Percentiles rank a stretch among this genome's conserved stretches.
Evolutionary conservation across 2,888 invertebrate genomes (phyloP).

Genomic region (Drosophila infuscata): DNA sequence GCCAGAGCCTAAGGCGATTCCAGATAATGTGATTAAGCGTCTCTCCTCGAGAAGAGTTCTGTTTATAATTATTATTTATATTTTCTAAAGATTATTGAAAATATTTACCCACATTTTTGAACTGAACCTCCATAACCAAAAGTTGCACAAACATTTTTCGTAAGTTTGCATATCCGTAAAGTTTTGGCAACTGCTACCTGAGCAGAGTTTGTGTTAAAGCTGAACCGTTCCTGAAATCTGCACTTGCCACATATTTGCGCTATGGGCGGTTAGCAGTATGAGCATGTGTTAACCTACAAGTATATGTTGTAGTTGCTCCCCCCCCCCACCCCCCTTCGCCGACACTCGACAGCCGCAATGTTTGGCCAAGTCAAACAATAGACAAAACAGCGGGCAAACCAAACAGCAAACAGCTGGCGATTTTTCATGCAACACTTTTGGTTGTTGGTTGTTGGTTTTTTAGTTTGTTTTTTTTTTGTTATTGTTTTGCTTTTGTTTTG

Average conservation of each 20-base stretch:
- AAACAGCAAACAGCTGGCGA: constrained; percentile 63
- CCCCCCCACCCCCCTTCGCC: not conserved
- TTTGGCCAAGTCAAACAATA: constrained; percentile 65
- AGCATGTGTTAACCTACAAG: constrained; percentile 14
- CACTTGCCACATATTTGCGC: constrained; percentile 18
- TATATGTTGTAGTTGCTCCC: constrained; percentile 10
- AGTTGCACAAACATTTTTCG: not conserved
- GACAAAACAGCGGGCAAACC: constrained; percentile 44
- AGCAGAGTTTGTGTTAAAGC: constrained; percentile 12
- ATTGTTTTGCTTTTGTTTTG: constrained; percentile 54
- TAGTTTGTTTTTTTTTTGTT: constrained; percentile 20
- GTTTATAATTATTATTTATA: not conserved
- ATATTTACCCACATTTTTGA: not conserved
- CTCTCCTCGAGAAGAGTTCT: not conserved
- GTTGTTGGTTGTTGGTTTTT: constrained; percentile 40
- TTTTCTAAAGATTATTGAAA: not conserved
- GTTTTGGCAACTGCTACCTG: constrained; percentile 19
- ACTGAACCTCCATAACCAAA: not conserved
- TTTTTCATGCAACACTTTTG: constrained; percentile 62
- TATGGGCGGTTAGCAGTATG: constrained; percentile 12
- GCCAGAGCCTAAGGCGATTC: not conserved
- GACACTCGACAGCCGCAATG: constrained; percentile 34
- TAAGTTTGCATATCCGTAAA: not conserved
- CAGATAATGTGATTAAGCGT: not conserved
- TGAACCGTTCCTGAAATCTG: constrained; percentile 14